Base-by-base conservation (phyloP, 2,113 vertebrate species). In the Ctenomys sociabilis region DNA sequence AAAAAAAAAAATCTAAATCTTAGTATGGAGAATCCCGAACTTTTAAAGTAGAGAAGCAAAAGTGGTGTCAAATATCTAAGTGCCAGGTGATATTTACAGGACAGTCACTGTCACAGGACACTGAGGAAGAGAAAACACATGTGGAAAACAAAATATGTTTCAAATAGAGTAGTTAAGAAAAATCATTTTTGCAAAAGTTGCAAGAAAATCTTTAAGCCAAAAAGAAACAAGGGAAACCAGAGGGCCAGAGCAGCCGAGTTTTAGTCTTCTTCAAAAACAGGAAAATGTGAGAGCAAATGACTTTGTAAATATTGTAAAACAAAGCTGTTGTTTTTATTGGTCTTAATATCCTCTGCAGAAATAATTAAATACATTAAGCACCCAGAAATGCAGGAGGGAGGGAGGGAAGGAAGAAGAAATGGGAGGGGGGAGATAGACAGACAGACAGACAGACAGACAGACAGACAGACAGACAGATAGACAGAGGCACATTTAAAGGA, bases 221-320 rank as follows among this genome's bases (percentile, higher is more conserved):
- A 80, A 59, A 35, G 45, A 86, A 91, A 85, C 6, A 40, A 81
- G 72, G 40, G 64, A 92, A 95, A 63, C 1, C 3, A 66, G 63
- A 70, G 59, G 28, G 30, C 4, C 11, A 17, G n/a, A 35, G 22
- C 77, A 68, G 19, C 3, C 35, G n/a, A 37, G 7, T 72, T 81
- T 85, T 57, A 77, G 84, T 88, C 66, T 52, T 84, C 78, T 68
- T 81, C 61, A 96, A 63, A 91, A 32, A 61, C 78, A 85, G 91
- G 12, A 68, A 77, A 64, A n/a, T 1, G 37, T 30, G 64, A 95
- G 77, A 81, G 66, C 3, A 43, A 88, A 91, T 57, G 59, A 77
- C 43, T 90, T 72, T 45, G 61, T 80, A 72, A 63, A n/a, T 13
- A 16, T 32, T 43, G 45, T 43, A 64, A 66, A 93, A 40, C 52